Conservation (phyloP, 64 coral and sea anemone genomes). For the Pocillopora damicornis region DNA sequence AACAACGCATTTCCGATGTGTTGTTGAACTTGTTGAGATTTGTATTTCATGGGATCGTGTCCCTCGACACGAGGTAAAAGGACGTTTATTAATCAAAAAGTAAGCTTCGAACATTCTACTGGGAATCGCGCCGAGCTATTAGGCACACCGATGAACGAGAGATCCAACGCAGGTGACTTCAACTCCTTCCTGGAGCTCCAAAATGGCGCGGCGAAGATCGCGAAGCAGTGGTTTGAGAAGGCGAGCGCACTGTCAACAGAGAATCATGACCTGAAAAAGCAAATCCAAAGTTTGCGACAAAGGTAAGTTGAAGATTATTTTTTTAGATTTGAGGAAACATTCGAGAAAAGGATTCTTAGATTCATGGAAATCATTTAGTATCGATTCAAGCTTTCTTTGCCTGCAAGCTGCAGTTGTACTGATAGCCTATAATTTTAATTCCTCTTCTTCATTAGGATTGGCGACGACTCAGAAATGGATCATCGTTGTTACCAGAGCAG, state of each 20-base stretch:
- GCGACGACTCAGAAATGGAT: slow-evolving; percentile 32
- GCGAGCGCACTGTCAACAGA: not conserved
- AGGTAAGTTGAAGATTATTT: not conserved
- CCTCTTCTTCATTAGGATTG: not conserved
- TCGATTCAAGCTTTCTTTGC: not conserved
- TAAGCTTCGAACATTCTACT: not conserved
- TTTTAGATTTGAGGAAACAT: not conserved
- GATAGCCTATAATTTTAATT: not conserved
- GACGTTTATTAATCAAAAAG: not conserved
- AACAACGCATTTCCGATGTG: not conserved
- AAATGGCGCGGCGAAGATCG: not conserved
- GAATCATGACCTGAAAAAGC: not conserved
- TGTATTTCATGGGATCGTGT: slow-evolving; percentile 1
- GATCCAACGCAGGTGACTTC: not conserved
- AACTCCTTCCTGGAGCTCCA: not conserved
- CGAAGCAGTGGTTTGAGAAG: not conserved
- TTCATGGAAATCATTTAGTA: not conserved
- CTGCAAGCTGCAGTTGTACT: not conserved
- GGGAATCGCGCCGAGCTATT: not conserved
- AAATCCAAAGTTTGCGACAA: not conserved
- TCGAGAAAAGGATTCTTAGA: not conserved
- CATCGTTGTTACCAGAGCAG: slow-evolving; percentile 44
- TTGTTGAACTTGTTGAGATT: not conserved
- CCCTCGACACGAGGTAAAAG: not conserved
- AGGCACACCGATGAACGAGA: not conserved